These are phyloP conservation scores for Sphaerophoria taeniata DNA, from an alignment of 2,888 invertebrate genomes.

Conservation along the genomic window DNA sequence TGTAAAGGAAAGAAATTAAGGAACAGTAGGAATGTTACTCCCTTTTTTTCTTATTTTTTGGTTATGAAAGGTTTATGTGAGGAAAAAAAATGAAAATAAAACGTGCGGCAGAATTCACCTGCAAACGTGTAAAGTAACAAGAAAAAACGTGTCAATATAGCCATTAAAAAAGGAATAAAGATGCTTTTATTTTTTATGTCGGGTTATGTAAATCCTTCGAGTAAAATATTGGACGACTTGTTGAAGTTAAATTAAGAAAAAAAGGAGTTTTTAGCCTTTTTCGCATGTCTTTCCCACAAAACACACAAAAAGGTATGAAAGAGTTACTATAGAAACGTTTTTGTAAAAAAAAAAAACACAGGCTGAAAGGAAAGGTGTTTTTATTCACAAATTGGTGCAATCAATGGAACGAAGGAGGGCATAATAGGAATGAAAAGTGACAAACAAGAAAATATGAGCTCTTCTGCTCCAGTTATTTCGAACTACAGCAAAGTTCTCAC, in stretches of 20 bases:
- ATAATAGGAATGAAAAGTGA: background rate
- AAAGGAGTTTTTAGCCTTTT: slow-evolving; percentile 1
- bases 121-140: slow-evolving; percentile 2
- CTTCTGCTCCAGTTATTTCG: slow-evolving; percentile 8
- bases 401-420: slow-evolving; percentile 3
- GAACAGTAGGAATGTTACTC: slow-evolving; percentile 27
- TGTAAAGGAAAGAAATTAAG: slow-evolving; percentile 27
- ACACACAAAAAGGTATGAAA: slow-evolving; percentile 15
- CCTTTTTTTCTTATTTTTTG: slow-evolving; percentile 10
- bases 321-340: background rate
- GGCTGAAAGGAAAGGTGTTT: background rate
- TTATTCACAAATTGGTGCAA: slow-evolving; percentile 25
- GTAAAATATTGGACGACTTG: slow-evolving; percentile 1
- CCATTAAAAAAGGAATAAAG: background rate
- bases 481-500: too few relatives aligned
- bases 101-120: slow-evolving; percentile 23
- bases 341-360: too few relatives aligned
- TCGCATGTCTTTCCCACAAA: slow-evolving; percentile 12
- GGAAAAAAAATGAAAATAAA: slow-evolving; percentile 53
- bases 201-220: background rate
- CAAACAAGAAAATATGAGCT: background rate
- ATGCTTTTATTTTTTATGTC: background rate
- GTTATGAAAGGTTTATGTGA: slow-evolving; percentile 64
- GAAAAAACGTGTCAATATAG: slow-evolving; percentile 59
- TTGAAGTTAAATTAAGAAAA: slow-evolving; percentile 1